Evolutionary conservation across 2,888 invertebrate genomes (phyloP).

Genomic region (Scelioninae gen. 1): DNA sequence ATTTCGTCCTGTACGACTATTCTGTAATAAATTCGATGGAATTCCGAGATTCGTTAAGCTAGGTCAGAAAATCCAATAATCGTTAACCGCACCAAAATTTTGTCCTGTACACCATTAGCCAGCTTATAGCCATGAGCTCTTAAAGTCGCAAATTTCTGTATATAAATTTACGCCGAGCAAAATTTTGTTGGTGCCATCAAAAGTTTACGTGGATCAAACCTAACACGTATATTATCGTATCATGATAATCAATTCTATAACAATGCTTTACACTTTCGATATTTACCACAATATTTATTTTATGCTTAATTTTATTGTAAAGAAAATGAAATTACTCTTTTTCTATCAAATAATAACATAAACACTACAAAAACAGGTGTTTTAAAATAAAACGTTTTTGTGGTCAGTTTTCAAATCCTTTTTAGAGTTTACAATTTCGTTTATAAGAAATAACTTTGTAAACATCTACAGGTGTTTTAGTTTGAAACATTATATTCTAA

Average conservation of each 20-base stretch:
- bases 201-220: constrained; percentile 44
- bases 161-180: constrained; percentile 36
- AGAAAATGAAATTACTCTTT: too few relatives aligned
- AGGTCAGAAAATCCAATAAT: constrained; percentile 49
- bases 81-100: constrained; percentile 50
- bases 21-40: constrained; percentile 42
- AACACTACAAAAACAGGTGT: too few relatives aligned
- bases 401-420: too few relatives aligned
- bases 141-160: constrained; percentile 51
- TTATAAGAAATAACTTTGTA: too few relatives aligned
- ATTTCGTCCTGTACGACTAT: constrained; percentile 23
- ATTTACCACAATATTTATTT: constrained; percentile 9
- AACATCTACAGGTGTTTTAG: too few relatives aligned
- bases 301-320: background rate
- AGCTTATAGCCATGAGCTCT: constrained; percentile 43
- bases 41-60: constrained; percentile 51
- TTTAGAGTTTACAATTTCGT: too few relatives aligned
- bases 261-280: constrained; percentile 8
- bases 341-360: too few relatives aligned
- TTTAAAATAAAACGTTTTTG: too few relatives aligned
- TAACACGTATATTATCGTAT: constrained; percentile 15
- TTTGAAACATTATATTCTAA: too few relatives aligned
- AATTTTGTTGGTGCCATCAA: constrained; percentile 25
- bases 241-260: constrained; percentile 36
- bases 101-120: constrained; percentile 46